Conservation (phyloP, 2,888 invertebrate genomes). For the Patella depressa region DNA sequence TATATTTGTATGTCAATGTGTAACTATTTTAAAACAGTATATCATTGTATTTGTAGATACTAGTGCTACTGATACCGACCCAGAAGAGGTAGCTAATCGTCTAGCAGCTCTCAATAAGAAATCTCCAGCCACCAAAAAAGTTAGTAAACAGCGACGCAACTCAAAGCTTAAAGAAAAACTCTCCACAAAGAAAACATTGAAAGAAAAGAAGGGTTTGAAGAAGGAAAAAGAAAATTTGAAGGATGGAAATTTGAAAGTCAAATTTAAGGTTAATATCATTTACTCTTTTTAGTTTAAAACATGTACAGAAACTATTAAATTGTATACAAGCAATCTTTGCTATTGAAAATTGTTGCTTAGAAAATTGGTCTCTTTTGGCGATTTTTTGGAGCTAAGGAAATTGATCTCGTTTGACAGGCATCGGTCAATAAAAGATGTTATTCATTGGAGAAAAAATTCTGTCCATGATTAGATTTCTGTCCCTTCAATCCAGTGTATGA, state of each 20-base stretch:
- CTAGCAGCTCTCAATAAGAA: conserved; percentile 44
- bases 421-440: no score
- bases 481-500: no score
- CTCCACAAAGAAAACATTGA: conserved; percentile 48
- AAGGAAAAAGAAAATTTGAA: conserved; percentile 70
- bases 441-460: no score
- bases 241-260: conserved; percentile 41
- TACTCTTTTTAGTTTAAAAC: background rate
- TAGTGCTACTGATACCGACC: conserved; percentile 70
- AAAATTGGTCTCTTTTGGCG: no score
- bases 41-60: conserved; percentile 49
- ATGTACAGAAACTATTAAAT: no score
- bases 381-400: no score
- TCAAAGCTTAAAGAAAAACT: conserved; percentile 42
- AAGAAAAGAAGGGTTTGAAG: conserved; percentile 67
- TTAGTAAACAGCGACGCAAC: conserved; percentile 49
- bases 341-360: no score
- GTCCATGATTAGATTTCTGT: no score
- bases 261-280: conserved; percentile 9
- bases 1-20: no score
- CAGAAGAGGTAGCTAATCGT: conserved; percentile 65
- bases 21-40: no score
- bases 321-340: no score
- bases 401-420: no score
- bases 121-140: conserved; percentile 35